Percentiles rank a stretch among this genome's conserved stretches.
phyloP scores from a whole-genome alignment of 1,140 invertebrate species.

The Solenopsis fugax region DNA sequence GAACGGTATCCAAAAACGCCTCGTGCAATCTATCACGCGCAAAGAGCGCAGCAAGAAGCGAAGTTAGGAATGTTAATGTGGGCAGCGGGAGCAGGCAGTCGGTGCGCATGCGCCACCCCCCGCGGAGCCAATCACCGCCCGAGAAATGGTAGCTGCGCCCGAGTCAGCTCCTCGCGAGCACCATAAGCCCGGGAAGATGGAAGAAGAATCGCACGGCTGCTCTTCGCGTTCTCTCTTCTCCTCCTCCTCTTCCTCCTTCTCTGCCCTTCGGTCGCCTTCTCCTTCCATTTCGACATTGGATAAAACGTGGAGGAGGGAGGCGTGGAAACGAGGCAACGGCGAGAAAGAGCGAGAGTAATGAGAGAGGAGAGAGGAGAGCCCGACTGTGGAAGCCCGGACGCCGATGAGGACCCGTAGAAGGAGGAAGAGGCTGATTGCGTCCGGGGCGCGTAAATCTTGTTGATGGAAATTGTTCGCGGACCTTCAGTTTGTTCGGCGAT shows the following conservation, averaged over 20 bases:
- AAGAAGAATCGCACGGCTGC: constrained; percentile 72
- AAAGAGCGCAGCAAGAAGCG: constrained; percentile 83
- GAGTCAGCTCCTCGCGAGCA: constrained; percentile 79
- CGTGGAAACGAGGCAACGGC: constrained; percentile 34
- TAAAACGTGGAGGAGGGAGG: constrained; percentile 60
- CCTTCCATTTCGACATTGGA: constrained; percentile 60
- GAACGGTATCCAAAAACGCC: constrained; percentile 76
- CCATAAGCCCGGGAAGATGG: constrained; percentile 73
- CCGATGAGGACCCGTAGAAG: constrained; percentile 58
- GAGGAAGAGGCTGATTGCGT: constrained; percentile 79
- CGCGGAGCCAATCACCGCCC: constrained; percentile 85
- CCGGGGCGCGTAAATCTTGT: constrained; percentile 83
- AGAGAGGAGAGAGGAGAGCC: constrained; percentile 50
- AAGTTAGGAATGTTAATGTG: constrained; percentile 85
- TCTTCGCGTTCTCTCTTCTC: constrained; percentile 60
- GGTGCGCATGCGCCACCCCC: constrained; percentile 84
- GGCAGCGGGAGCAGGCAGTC: constrained; percentile 76
- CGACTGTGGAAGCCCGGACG: constrained; percentile 55
- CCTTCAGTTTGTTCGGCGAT: constrained; percentile 81
- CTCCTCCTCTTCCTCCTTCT: constrained; percentile 39
- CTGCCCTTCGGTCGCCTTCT: constrained; percentile 5
- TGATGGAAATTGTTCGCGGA: constrained; percentile 83
- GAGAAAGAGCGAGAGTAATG: constrained; percentile 56
- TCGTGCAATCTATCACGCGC: constrained; percentile 83
- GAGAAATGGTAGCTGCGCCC: constrained; percentile 85